Conservation (phyloP, 2,113 vertebrate genomes). For the Lophius piscatorius region DNA sequence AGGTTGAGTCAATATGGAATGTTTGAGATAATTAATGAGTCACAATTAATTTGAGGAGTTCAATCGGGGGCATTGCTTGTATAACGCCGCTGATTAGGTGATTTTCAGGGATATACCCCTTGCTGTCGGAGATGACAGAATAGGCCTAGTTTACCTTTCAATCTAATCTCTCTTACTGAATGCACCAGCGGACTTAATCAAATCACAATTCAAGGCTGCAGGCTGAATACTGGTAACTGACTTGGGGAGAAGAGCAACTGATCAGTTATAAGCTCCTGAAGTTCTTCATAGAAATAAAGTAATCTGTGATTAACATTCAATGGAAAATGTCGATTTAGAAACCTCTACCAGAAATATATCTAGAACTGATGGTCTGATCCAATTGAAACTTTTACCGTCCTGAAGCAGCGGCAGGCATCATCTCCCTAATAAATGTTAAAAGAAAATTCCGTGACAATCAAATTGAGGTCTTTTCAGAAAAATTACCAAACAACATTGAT, state of each 20-base stretch:
- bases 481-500: too few species aligned
- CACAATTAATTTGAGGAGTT: too few species aligned
- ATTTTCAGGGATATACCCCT: too few species aligned
- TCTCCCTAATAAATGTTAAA: too few species aligned
- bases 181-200: not conserved
- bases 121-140: too few species aligned
- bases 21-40: too few species aligned
- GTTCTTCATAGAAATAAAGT: constrained; percentile 27
- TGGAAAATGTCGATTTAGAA: constrained; percentile 15
- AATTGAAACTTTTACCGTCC: constrained; percentile 26
- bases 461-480: too few species aligned
- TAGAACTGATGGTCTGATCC: constrained; percentile 22
- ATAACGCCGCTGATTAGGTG: too few species aligned
- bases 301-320: constrained; percentile 7
- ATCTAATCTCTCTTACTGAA: not conserved
- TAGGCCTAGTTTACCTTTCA: too few species aligned
- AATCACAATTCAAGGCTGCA: constrained; percentile 1
- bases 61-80: too few species aligned
- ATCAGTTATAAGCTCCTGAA: constrained; percentile 10
- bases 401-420: constrained; percentile 14
- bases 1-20: too few species aligned
- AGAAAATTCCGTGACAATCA: too few species aligned
- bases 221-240: not conserved
- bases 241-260: constrained; percentile 2
- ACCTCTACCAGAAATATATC: constrained; percentile 7